A percentile compares a stretch with the other conserved stretches of the same genome.
Conservation (phyloP, 1,140 invertebrate species). For the Eumeta japonica region DNA sequence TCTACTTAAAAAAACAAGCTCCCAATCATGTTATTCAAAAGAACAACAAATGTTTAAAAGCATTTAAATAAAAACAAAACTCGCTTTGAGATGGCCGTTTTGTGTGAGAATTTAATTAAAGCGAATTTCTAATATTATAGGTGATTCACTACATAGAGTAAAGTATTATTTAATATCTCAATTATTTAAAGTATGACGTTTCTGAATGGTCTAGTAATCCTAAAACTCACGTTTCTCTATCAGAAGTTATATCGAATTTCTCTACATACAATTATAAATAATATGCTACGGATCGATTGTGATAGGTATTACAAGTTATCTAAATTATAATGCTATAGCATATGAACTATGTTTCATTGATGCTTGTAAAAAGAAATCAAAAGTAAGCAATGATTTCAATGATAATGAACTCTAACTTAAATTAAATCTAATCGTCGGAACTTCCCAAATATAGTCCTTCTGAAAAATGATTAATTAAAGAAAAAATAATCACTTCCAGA, state of each 20-base stretch:
- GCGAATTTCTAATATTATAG: slow-evolving; percentile 6
- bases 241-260: not conserved
- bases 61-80: slow-evolving; percentile 13
- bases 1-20: slow-evolving; percentile 1
- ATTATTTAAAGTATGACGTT: not conserved
- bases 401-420: too few species aligned
- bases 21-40: not conserved
- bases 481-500: too few species aligned
- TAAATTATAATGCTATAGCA: not conserved
- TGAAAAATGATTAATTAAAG: too few species aligned
- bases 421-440: too few species aligned
- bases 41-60: slow-evolving; percentile 7
- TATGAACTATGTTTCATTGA: not conserved
- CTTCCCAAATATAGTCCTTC: too few species aligned
- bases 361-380: not conserved
- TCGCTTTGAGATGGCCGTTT: slow-evolving; percentile 11
- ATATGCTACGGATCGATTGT: not conserved
- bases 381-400: too few species aligned
- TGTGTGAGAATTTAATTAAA: slow-evolving; percentile 14
- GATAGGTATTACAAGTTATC: not conserved
- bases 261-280: not conserved
- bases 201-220: not conserved
- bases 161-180: slow-evolving; percentile 12
- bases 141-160: slow-evolving; percentile 11
- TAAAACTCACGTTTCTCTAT: not conserved